These are phyloP conservation scores for Bicyclus anynana DNA, from an alignment of 1,140 invertebrate species.

Conservation along the genomic window DNA sequence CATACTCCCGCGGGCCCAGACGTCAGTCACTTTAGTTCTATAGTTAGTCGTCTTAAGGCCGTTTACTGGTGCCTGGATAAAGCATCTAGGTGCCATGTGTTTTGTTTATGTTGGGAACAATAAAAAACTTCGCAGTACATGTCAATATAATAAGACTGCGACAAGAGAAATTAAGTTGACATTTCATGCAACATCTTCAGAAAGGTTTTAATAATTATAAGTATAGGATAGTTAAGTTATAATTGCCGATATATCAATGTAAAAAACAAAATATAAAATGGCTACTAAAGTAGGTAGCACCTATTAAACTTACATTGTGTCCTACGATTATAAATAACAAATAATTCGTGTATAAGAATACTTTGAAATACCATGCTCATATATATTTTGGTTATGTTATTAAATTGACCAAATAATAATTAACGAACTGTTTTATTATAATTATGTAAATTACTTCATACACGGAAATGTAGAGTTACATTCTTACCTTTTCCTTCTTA, in stretches of 20 bases:
- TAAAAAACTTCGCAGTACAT: neutral
- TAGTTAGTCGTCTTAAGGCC: neutral
- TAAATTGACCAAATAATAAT: too few species aligned
- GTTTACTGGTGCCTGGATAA: conserved; percentile 2
- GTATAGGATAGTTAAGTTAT: too few species aligned
- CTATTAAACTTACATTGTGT: too few species aligned
- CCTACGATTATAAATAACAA: too few species aligned
- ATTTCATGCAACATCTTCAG: neutral
- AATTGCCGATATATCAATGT: too few species aligned
- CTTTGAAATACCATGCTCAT: too few species aligned
- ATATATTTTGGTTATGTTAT: too few species aligned
- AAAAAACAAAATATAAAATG: too few species aligned
- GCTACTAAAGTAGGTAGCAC: too few species aligned
- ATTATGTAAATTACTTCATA: neutral
- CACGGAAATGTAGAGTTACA: neutral
- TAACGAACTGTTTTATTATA: too few species aligned
- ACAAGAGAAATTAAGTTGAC: neutral
- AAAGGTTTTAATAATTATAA: too few species aligned
- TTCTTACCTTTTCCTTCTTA: neutral
- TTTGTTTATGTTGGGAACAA: neutral
- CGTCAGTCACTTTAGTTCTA: conserved; percentile 4
- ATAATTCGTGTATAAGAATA: too few species aligned
- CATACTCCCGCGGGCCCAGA: conserved; percentile 16
- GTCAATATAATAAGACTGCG: neutral
- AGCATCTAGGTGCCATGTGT: conserved; percentile 1